phyloP scores from a whole-genome alignment of 2,797 vertebrate species.

The Oryzias dopingdopingensis region DNA sequence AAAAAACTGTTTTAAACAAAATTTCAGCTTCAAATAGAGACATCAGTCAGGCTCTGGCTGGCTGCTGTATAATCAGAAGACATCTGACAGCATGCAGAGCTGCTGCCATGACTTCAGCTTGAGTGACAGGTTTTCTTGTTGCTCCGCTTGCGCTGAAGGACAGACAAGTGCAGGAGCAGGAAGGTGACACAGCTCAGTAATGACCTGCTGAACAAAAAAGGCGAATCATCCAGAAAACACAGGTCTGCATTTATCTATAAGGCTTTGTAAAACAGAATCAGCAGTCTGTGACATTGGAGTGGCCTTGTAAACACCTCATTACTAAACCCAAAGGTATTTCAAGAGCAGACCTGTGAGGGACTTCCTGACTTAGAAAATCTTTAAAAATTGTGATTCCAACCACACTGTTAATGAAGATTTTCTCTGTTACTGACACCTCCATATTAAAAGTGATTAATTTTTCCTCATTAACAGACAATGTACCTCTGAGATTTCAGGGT shows the following conservation, averaged over 20 bases:
- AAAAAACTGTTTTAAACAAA: neutral
- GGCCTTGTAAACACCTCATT: constrained; percentile 1
- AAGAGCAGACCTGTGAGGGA: neutral
- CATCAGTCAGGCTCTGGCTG: constrained; percentile 6
- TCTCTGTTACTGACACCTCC: too few relatives aligned
- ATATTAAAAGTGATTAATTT: too few relatives aligned
- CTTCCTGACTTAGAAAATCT: too few relatives aligned
- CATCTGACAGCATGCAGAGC: constrained; percentile 11
- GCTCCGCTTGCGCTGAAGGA: constrained; percentile 12
- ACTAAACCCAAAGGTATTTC: neutral
- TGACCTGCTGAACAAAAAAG: constrained; percentile 14
- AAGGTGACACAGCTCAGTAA: constrained; percentile 22
- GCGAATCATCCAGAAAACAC: constrained; percentile 11
- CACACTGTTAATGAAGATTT: too few relatives aligned
- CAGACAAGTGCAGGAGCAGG: constrained; percentile 1
- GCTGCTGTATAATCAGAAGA: constrained; percentile 13
- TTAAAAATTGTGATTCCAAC: too few relatives aligned
- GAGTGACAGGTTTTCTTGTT: constrained; percentile 34
- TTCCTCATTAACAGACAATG: too few relatives aligned
- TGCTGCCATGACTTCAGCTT: constrained; percentile 14
- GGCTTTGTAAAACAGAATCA: constrained; percentile 2
- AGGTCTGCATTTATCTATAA: neutral
- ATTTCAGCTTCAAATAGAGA: neutral
- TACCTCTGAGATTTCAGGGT: too few relatives aligned
- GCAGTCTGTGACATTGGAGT: neutral